Evolutionary conservation across 2,797 vertebrate species (phyloP).

Genomic region (Lerista edwardsae): DNA sequence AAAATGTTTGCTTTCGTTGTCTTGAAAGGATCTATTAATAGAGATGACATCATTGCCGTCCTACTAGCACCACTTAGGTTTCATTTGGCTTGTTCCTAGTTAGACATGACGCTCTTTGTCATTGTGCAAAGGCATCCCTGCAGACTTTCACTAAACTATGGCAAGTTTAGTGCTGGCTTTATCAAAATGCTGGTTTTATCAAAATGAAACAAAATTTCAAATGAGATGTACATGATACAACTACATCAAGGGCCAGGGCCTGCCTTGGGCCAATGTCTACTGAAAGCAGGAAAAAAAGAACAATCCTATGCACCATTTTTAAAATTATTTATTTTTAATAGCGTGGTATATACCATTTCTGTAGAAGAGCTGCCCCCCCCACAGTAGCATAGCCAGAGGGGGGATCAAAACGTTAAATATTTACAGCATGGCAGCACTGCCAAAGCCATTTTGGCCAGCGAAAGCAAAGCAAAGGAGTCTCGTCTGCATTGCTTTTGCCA

Average conservation of each 20-base stretch:
- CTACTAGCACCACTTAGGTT: not conserved
- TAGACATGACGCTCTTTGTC: not conserved
- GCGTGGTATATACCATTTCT: too few species aligned
- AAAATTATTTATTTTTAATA: too few species aligned
- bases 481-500: too few species aligned
- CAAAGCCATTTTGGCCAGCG: too few species aligned
- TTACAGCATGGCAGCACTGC: too few species aligned
- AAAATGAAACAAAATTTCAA: not conserved
- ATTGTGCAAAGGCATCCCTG: not conserved
- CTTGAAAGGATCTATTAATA: not conserved
- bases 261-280: not conserved
- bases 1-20: not conserved
- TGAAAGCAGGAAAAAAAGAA: not conserved
- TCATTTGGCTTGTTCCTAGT: not conserved
- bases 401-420: too few species aligned
- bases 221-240: not conserved
- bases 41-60: conserved; percentile 3
- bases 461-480: too few species aligned
- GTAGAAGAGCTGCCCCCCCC: too few species aligned
- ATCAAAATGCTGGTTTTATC: not conserved
- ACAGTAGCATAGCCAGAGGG: too few species aligned
- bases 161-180: not conserved
- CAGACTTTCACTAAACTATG: not conserved
- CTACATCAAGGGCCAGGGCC: not conserved
- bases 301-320: too few species aligned